These are phyloP conservation scores for Alloscopus bannaensis DNA, from an alignment of 2,888 invertebrate species.

Conservation along the genomic window DNA sequence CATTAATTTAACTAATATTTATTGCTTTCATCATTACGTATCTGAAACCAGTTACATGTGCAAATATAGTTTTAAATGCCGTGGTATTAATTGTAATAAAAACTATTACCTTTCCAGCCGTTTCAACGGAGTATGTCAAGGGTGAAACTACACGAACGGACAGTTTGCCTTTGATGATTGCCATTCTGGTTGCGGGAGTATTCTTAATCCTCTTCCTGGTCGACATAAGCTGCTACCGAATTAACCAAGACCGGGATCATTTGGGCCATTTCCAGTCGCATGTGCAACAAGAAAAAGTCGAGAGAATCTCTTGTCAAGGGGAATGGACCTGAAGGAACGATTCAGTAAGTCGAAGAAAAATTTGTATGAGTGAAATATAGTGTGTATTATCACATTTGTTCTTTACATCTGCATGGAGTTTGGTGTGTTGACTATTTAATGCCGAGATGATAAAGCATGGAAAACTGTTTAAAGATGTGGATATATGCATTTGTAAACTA, in stretches of 20 bases:
- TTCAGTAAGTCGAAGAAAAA: conserved; percentile 37
- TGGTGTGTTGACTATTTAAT: neutral
- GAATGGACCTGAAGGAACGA: conserved; percentile 55
- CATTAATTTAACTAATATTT: no score
- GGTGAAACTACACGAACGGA: conserved; percentile 64
- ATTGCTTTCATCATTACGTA: no score
- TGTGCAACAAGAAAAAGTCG: conserved; percentile 62
- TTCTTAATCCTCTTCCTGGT: conserved; percentile 83
- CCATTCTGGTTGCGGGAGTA: conserved; percentile 86
- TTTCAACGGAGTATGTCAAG: conserved; percentile 36
- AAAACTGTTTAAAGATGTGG: neutral
- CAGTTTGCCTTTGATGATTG: conserved; percentile 89
- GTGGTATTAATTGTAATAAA: no score
- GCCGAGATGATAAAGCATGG: no score
- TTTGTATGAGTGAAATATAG: neutral
- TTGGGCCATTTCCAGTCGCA: conserved; percentile 50
- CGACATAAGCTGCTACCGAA: conserved; percentile 88
- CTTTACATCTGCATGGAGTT: conserved; percentile 1
- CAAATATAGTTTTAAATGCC: neutral
- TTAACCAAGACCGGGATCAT: conserved; percentile 78
- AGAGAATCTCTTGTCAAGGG: conserved; percentile 56
- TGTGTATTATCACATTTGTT: conserved; percentile 3
- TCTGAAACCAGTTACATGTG: neutral
- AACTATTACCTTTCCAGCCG: conserved; percentile 11
- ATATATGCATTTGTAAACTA: conserved; percentile 1